Evolutionary conservation across 64 coral and sea anemone genomes (phyloP).

Genomic region (Cladopsammia gracilis): DNA sequence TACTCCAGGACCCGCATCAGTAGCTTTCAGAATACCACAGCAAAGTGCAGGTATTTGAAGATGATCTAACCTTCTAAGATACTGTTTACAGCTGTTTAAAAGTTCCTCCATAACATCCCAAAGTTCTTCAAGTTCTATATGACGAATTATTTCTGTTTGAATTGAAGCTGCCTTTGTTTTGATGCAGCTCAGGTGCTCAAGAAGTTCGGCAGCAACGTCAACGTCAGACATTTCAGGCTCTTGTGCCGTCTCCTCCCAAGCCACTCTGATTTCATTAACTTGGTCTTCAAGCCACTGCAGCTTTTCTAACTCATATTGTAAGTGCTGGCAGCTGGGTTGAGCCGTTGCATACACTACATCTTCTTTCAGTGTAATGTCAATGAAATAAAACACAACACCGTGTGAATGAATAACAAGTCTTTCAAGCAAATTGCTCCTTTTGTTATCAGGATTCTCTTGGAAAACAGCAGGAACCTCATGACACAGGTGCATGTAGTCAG

Average conservation of each 20-base stretch:
- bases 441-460: slow-evolving; percentile 24
- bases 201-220: neutral
- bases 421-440: neutral
- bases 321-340: neutral
- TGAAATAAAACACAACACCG: slow-evolving; percentile 34
- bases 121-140: too few relatives aligned
- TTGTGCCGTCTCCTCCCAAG: slow-evolving; percentile 9
- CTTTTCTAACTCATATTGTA: neutral
- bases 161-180: too few relatives aligned
- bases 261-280: neutral
- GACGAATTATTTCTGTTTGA: too few relatives aligned
- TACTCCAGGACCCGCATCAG: too few relatives aligned
- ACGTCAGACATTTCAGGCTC: slow-evolving; percentile 13
- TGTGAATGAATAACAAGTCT: slow-evolving; percentile 21
- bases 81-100: too few relatives aligned
- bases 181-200: neutral
- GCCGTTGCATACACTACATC: slow-evolving; percentile 12
- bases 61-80: too few relatives aligned
- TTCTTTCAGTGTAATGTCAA: slow-evolving; percentile 12
- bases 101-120: too few relatives aligned
- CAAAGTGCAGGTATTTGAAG: too few relatives aligned
- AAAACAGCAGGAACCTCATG: slow-evolving; percentile 30
- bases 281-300: neutral
- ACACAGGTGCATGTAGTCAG: too few relatives aligned
- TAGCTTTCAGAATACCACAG: too few relatives aligned